These are phyloP conservation scores for Alcedo atthis DNA, from an alignment of 2,797 vertebrate genomes.

Conservation along the genomic window DNA sequence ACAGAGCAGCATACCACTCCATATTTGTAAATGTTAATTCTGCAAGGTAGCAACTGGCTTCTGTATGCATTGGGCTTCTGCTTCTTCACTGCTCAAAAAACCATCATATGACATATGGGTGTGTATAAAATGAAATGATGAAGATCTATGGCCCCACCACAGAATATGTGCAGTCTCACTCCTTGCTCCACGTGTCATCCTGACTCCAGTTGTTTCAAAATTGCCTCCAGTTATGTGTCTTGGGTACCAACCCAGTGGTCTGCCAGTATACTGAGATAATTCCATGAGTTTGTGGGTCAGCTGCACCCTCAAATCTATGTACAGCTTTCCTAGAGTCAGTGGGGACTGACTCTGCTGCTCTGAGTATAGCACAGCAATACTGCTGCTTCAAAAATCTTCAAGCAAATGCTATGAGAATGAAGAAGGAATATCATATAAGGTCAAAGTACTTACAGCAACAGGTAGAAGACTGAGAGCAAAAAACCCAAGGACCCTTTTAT, in stretches of 20 bases:
- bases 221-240: conserved; percentile 10
- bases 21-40: conserved; percentile 83
- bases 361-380: neutral
- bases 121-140: conserved; percentile 8
- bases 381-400: neutral
- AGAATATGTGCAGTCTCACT: neutral
- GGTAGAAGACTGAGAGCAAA: neutral
- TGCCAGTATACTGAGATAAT: neutral
- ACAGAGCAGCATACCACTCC: conserved; percentile 88
- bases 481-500: neutral
- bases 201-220: neutral
- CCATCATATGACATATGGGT: neutral
- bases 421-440: neutral
- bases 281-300: neutral
- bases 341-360: neutral
- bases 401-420: neutral
- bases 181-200: neutral
- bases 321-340: neutral
- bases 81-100: neutral
- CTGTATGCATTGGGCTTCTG: neutral
- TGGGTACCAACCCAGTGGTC: neutral
- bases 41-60: conserved; percentile 18
- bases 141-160: neutral
- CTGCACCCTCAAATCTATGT: neutral
- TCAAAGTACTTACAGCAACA: neutral